Evolutionary conservation across 2,888 invertebrate species (phyloP), one percentile per base, ranked within the genome.

Genomic region (Cantharis rustica): DNA sequence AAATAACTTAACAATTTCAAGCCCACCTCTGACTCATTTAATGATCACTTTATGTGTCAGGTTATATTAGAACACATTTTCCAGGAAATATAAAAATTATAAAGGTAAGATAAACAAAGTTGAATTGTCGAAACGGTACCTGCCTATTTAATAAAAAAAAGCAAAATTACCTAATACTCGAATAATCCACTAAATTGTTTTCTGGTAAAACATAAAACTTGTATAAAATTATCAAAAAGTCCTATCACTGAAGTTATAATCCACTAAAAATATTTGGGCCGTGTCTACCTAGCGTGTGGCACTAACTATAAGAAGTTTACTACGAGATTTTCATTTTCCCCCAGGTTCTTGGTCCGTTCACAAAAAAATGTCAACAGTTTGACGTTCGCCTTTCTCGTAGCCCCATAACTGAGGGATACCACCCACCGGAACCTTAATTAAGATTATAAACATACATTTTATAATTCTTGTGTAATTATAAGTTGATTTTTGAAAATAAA

Each of bases 181-280:
- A 47, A 47, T 47, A 9, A n/a, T 47, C 16, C 27, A 17, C 23
- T 66, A 27, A 61, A 17, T 23, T n/a, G 11, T n/a, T 47, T 47
- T 64, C 16, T 31, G 13, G 47, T 61, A 31, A 31, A 47, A 69
- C 17, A 16, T 16, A 31, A 11, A 68, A 75, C 68, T 69, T 75
- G 26, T 23, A 16, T 61, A 69, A 72, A 75, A 72, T 68, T 72
- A 27, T 69, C 62, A 69, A 75, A 75, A 72, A 75, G 26, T 69
- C 20, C 16, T 27, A 70, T 47, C 15, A 16, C 26, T n/a, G 75
- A 71, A 61, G 71, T 75, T 69, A 62, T 72, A 71, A 68, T 26
- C 62, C 23, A 71, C 66, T 73, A 73, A 64, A 68, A 76, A 73
- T 76, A 73, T 73, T 71, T 76, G 76, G 76, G 76, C 73, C 70